phyloP scores from a whole-genome alignment of 2,888 invertebrate species.

The Sthenelais limicola region DNA sequence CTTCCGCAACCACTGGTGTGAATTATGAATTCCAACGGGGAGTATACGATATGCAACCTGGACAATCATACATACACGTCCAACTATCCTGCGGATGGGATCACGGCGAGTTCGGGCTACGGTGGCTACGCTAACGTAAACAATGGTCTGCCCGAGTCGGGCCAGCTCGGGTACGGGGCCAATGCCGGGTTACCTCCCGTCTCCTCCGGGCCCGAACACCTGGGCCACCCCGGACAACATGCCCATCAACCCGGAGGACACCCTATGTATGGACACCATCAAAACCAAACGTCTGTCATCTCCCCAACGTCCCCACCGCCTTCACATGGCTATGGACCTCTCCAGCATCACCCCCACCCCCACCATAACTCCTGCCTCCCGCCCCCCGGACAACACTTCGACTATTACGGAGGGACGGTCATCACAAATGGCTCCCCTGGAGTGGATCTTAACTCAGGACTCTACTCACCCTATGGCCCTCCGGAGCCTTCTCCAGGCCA shows the following conservation, averaged over 20 bases:
- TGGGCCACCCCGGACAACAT: neutral
- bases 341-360: conserved; percentile 29
- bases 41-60: conserved; percentile 70
- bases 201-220: conserved; percentile 12
- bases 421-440: conserved; percentile 39
- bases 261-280: conserved; percentile 26
- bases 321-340: conserved; percentile 28
- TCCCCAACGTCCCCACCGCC: conserved; percentile 37
- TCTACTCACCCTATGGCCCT: conserved; percentile 27
- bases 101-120: conserved; percentile 54
- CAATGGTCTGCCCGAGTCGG: conserved; percentile 60
- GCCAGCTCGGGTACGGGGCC: conserved; percentile 52
- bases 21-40: conserved; percentile 65
- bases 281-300: conserved; percentile 9
- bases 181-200: conserved; percentile 5
- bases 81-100: conserved; percentile 56
- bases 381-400: conserved; percentile 30
- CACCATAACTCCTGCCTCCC: conserved; percentile 17
- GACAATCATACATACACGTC: conserved; percentile 68
- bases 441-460: conserved; percentile 37
- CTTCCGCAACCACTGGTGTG: neutral
- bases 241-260: conserved; percentile 30
- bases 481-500: conserved; percentile 38
- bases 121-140: conserved; percentile 58
- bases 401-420: conserved; percentile 31